Base-by-base conservation (phyloP, 2,888 invertebrate species). In the Morpho deidamia region DNA sequence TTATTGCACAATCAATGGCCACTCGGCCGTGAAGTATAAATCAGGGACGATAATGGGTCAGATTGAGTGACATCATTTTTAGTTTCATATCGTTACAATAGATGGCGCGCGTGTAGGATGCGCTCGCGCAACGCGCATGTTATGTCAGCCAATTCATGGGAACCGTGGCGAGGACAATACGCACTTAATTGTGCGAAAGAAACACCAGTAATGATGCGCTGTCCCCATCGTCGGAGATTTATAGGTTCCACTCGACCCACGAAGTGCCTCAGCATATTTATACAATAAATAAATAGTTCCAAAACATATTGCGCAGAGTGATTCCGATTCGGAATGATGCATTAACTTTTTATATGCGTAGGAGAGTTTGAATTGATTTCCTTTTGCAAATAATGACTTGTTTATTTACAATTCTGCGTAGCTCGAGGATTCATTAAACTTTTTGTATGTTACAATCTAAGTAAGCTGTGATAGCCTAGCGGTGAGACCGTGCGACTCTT, bases 121-220 rank as follows among this genome's bases (percentile, higher is more conserved):
- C 80, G 81, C 78, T 72, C 74, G 78, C 81, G 79, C 80, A 74
- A 51, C 49, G 50, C 53, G 47, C 51, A 64, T 72, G 72, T 72
- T 75, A 68, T 72, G 70, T 69, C 67, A 70, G 71, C 69, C 72
- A 80, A 80, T 83, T 88, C 87, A 89, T 89, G 89, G 87, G 89
- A 90, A 88, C 79, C 69, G 66, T 73, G 69, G 59, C 64, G 67
- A 67, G 76, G 72, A 89, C 89, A 90, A 89, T 85, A 75, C 65
- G 58, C 69, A 77, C 76, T 84, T 88, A 89, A 89, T 89, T 89
- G 88, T 76, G 79, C 83, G 85, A 85, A 73, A 81, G 82, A 76
- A 72, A 69, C 78, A 82, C 82, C 82, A 78, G 81, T 78, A 81
- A 83, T 81, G 81, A 80, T 76, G 72, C 74, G 64, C 68, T 66